phyloP scores from a whole-genome alignment of 2,113 vertebrate species.

The Taxidea taxus region DNA sequence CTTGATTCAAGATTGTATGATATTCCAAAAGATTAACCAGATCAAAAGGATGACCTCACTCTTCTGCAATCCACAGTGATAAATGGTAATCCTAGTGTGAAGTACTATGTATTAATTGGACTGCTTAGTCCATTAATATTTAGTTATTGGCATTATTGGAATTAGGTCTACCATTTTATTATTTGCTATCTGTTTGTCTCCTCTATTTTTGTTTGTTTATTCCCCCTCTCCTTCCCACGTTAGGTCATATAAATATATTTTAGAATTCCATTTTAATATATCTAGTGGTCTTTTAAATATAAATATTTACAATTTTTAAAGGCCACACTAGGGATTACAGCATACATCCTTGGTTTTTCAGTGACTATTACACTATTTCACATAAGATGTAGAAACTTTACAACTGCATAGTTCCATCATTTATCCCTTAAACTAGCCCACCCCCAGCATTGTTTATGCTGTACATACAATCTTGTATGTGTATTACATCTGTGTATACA shows the following conservation, averaged over 20 bases:
- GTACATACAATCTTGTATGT: fast-evolving
- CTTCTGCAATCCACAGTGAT: neutral
- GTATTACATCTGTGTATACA: neutral
- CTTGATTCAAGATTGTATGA: neutral
- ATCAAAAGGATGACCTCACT: neutral
- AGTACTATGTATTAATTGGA: neutral
- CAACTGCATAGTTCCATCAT: neutral
- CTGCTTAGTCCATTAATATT: neutral
- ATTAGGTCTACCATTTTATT: neutral
- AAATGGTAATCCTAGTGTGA: neutral
- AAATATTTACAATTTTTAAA: neutral
- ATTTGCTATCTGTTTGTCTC: neutral
- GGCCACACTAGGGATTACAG: neutral
- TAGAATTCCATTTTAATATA: neutral
- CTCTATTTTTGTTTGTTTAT: neutral
- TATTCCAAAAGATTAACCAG: neutral
- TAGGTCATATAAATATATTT: neutral
- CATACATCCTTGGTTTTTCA: neutral
- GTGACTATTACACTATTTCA: neutral
- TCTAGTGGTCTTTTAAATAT: neutral
- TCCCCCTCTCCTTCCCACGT: neutral
- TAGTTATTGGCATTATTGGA: neutral
- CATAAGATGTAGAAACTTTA: neutral
- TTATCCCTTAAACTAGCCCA: neutral
- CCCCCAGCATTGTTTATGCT: neutral